Percentiles rank a stretch among this genome's conserved stretches.
These are phyloP conservation scores for Apeltes quadracus DNA, from an alignment of 2,113 vertebrate species.

Conservation along the genomic window DNA sequence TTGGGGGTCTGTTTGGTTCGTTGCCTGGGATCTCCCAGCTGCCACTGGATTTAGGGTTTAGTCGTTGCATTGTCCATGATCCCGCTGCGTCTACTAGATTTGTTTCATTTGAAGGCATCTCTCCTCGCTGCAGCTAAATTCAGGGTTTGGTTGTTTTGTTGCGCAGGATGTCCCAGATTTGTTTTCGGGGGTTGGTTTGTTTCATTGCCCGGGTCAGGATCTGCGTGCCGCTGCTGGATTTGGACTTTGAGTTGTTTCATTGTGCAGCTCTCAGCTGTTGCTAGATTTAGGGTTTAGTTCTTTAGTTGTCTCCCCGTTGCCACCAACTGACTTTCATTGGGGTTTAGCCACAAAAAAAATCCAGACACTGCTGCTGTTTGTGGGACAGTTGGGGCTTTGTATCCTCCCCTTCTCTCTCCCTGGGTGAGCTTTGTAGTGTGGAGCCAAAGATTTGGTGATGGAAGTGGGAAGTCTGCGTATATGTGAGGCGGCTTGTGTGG, in stretches of 20 bases:
- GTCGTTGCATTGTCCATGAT: constrained; percentile 57
- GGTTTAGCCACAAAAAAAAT: constrained; percentile 17
- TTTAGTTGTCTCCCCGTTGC: constrained; percentile 43
- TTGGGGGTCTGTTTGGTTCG: constrained; percentile 64
- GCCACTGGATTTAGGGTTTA: constrained; percentile 73
- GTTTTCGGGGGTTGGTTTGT: constrained; percentile 42
- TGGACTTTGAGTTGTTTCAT: constrained; percentile 28
- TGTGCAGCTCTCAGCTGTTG: constrained; percentile 43
- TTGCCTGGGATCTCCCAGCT: constrained; percentile 66
- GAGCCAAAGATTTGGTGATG: constrained; percentile 54
- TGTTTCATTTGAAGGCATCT: constrained; percentile 57
- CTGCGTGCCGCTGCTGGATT: constrained; percentile 39
- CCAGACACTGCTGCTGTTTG: constrained; percentile 58
- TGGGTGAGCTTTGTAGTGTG: constrained; percentile 49
- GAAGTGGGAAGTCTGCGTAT: constrained; percentile 41
- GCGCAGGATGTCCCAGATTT: constrained; percentile 33
- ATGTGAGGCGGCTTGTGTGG: constrained; percentile 26
- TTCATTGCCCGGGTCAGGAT: constrained; percentile 36
- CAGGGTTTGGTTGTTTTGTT: constrained; percentile 59
- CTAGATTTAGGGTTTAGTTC: constrained; percentile 53
- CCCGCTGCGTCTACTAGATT: constrained; percentile 47
- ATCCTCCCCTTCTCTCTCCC: constrained; percentile 32
- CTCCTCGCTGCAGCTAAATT: constrained; percentile 42
- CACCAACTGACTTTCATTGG: constrained; percentile 46
- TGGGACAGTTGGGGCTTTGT: constrained; percentile 57